phyloP scores from a whole-genome alignment of 2,113 vertebrate genomes.

The Eonycteris spelaea region DNA sequence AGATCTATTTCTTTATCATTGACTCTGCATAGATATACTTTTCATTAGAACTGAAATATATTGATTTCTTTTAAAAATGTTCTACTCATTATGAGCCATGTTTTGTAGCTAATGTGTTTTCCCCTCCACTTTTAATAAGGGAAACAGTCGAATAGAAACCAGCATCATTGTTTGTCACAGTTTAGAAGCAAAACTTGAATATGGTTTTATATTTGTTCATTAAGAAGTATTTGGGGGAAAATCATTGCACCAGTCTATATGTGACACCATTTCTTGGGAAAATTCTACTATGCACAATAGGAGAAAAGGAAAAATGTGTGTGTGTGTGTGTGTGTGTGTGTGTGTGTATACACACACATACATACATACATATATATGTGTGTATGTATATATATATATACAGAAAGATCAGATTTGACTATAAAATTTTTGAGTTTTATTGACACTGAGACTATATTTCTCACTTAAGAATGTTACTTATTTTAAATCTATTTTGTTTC shows the following conservation, averaged over 20 bases:
- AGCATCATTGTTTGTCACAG: constrained; percentile 17
- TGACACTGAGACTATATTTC: not conserved
- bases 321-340: too few relatives aligned
- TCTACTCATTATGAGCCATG: constrained; percentile 68
- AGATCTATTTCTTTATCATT: not conserved
- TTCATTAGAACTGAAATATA: not conserved
- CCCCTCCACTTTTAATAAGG: not conserved
- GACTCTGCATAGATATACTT: not conserved
- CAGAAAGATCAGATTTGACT: not conserved
- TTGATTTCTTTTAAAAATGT: constrained; percentile 56
- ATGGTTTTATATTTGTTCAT: constrained; percentile 67
- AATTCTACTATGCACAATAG: constrained; percentile 6
- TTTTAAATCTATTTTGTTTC: not conserved
- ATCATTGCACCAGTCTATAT: constrained; percentile 45
- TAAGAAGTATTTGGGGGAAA: constrained; percentile 65
- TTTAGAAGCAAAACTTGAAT: constrained; percentile 64
- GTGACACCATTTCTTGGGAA: constrained; percentile 32
- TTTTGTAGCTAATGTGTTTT: constrained; percentile 73
- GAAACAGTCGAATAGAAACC: not conserved
- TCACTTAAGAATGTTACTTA: not conserved
- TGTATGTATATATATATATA: not conserved
- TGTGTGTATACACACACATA: too few relatives aligned
- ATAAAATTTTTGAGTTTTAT: not conserved
- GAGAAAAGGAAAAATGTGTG: not conserved
- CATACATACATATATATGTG: too few relatives aligned